Evolutionary conservation across 1,140 invertebrate species (phyloP).

Genomic region (Drosophila mojavensis): DNA sequence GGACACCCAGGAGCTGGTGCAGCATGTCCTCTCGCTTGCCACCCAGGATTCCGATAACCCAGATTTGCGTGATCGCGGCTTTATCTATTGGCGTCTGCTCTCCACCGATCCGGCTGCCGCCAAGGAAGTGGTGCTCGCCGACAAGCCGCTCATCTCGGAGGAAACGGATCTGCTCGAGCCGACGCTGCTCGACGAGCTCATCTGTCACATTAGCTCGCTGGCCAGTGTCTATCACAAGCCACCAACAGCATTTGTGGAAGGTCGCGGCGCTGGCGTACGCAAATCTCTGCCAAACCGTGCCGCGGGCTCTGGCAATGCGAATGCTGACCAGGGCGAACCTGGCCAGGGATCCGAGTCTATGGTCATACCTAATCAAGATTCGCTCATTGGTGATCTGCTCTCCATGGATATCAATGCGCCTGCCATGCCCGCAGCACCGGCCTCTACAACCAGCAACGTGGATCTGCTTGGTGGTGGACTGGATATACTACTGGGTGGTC

Average conservation of each 20-base stretch:
- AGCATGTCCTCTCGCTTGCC: slow-evolving; percentile 95
- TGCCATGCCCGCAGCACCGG: slow-evolving; percentile 85
- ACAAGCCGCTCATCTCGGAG: slow-evolving; percentile 99
- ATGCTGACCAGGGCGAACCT: slow-evolving; percentile 49
- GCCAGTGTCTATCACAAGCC: slow-evolving; percentile 99
- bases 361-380: slow-evolving; percentile 91
- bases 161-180: slow-evolving; percentile 99
- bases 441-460: slow-evolving; percentile 85
- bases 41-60: slow-evolving; percentile 99
- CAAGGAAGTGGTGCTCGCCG: slow-evolving; percentile 99
- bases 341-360: slow-evolving; percentile 81
- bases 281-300: slow-evolving; percentile 88
- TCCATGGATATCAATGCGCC: slow-evolving; percentile 96
- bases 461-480: slow-evolving; percentile 93
- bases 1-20: slow-evolving; percentile 99
- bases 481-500: slow-evolving; percentile 90
- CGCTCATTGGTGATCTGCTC: slow-evolving; percentile 97
- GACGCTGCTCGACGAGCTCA: slow-evolving; percentile 98
- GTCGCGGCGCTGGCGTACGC: slow-evolving; percentile 88
- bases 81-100: slow-evolving; percentile 99
- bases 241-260: slow-evolving; percentile 99
- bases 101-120: slow-evolving; percentile 99
- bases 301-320: slow-evolving; percentile 70
- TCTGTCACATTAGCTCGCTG: slow-evolving; percentile 99
- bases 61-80: slow-evolving; percentile 98